Base-by-base conservation (phyloP, 2,113 vertebrate genomes). In the Phylloscopus trochilus region DNA sequence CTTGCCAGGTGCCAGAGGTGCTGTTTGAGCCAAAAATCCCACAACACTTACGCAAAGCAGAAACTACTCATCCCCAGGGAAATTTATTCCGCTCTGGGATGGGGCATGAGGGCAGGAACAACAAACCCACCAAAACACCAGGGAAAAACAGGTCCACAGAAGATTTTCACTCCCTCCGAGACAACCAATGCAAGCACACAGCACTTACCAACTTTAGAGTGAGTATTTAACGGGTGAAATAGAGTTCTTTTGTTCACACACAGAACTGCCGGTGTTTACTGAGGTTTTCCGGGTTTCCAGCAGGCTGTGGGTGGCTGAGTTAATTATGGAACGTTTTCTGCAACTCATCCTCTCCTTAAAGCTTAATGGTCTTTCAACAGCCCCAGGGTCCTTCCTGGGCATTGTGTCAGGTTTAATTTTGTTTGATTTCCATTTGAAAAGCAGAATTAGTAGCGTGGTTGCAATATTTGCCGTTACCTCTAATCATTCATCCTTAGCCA, bases 111-210 rank as follows among this genome's bases (percentile, higher is more conserved):
- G 63, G 30, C 59, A 81, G 39, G n/a, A 21, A 77, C 59, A 70
- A 75, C 30, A 58, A 39, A 55, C 15, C 6, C 47, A 47, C 28
- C 3, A 0, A 87, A 92, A 63, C 10, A 27, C 9, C 64, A 8
- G 8, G 67, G 27, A 51, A 80, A 92, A 83, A 49, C 37, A 69
- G 0, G 0, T 15, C 37, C 55, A 30, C 0, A 0, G 41, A 43
- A 72, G 26, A 39, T 39, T 64, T 95, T 83, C n/a, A n/a, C 49
- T 64, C 31, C 63, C 58, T 20, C 26, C 18, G 23, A 66, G 24
- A 39, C 30, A 84, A 43, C 26, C 66, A 79, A 7, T 72, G 52
- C n/a, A 30, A 47, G 30, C 77, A 47, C 59, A 28, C 14, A 37
- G 39, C 66, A 19, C 27, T 72, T 51, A 87, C n/a, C 64, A 27